Percentiles rank a stretch among this genome's conserved stretches.
phyloP scores from a whole-genome alignment of 2,888 invertebrate genomes.

The Drosophila colorata region DNA sequence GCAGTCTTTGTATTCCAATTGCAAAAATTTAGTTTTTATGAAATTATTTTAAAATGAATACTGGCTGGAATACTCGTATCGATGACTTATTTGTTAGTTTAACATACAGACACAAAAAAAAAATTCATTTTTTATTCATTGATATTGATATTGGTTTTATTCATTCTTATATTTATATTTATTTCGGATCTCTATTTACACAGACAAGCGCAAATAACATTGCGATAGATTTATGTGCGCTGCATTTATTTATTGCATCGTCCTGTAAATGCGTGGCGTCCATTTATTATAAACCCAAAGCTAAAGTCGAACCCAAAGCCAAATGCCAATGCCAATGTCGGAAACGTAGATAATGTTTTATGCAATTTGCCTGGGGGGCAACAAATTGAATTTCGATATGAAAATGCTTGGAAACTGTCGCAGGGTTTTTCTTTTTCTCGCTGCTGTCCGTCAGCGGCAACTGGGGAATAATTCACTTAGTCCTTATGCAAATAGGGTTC shows the following conservation, averaged over 20 bases:
- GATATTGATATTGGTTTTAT: slow-evolving; percentile 32
- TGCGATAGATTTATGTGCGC: slow-evolving; percentile 45
- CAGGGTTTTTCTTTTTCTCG: slow-evolving; percentile 6
- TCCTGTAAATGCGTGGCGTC: slow-evolving; percentile 18
- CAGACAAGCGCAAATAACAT: slow-evolving; percentile 38
- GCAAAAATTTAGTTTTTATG: neutral
- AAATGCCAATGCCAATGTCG: slow-evolving; percentile 15
- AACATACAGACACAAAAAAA: slow-evolving; percentile 29
- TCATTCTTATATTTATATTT: slow-evolving; percentile 14
- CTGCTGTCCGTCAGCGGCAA: neutral
- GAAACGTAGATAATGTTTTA: slow-evolving; percentile 49
- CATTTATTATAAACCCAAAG: slow-evolving; percentile 30
- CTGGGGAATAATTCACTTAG: slow-evolving; percentile 42
- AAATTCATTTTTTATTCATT: slow-evolving; percentile 41
- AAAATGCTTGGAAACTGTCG: slow-evolving; percentile 40
- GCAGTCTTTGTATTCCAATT: neutral
- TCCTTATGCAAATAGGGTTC: slow-evolving; percentile 21
- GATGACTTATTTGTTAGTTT: slow-evolving; percentile 44
- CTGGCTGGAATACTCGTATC: slow-evolving; percentile 14
- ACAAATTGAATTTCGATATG: slow-evolving; percentile 67
- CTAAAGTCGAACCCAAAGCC: neutral
- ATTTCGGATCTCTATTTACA: slow-evolving; percentile 11
- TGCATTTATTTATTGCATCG: slow-evolving; percentile 60
- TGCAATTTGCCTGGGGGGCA: slow-evolving; percentile 45
- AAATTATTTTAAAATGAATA: slow-evolving; percentile 16